Percentiles rank a stretch among this genome's conserved stretches.
These are phyloP conservation scores for Fistularia commersonii DNA, from an alignment of 2,797 vertebrate species.

Conservation along the genomic window DNA sequence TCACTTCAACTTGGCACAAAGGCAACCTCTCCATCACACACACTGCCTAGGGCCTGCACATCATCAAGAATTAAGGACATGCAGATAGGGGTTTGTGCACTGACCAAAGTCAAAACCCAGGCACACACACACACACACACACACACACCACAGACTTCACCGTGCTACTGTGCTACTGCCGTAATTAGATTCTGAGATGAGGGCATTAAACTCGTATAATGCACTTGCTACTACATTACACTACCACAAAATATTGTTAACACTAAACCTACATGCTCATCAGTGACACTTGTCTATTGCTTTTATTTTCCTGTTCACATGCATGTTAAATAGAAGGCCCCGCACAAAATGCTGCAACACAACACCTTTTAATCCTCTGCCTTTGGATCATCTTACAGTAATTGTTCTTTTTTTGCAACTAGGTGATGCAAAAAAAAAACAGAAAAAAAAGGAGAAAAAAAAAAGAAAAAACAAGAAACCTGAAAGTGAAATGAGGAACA, in stretches of 20 bases:
- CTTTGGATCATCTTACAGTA: slow-evolving; percentile 51
- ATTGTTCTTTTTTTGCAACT: slow-evolving; percentile 26
- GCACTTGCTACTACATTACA: slow-evolving; percentile 49
- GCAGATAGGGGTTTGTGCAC: slow-evolving; percentile 74
- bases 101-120: slow-evolving; percentile 71
- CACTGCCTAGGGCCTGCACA: slow-evolving; percentile 76
- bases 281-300: slow-evolving; percentile 36
- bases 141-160: slow-evolving; percentile 17
- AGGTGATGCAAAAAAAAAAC: not conserved
- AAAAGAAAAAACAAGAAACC: slow-evolving; percentile 14
- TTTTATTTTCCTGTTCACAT: slow-evolving; percentile 43
- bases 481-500: slow-evolving; percentile 2
- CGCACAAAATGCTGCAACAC: slow-evolving; percentile 32
- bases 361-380: slow-evolving; percentile 58
- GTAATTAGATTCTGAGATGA: slow-evolving; percentile 73
- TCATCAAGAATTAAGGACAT: slow-evolving; percentile 83
- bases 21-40: slow-evolving; percentile 76
- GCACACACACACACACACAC: slow-evolving; percentile 33
- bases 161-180: slow-evolving; percentile 47
- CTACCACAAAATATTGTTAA: slow-evolving; percentile 47
- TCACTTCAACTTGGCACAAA: slow-evolving; percentile 69
- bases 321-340: slow-evolving; percentile 18
- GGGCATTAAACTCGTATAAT: slow-evolving; percentile 70
- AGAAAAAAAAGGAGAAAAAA: slow-evolving; percentile 7
- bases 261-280: slow-evolving; percentile 38